Base-by-base conservation (phyloP, 92 coral and sea anemone species). In the Bergia puertoricense region DNA sequence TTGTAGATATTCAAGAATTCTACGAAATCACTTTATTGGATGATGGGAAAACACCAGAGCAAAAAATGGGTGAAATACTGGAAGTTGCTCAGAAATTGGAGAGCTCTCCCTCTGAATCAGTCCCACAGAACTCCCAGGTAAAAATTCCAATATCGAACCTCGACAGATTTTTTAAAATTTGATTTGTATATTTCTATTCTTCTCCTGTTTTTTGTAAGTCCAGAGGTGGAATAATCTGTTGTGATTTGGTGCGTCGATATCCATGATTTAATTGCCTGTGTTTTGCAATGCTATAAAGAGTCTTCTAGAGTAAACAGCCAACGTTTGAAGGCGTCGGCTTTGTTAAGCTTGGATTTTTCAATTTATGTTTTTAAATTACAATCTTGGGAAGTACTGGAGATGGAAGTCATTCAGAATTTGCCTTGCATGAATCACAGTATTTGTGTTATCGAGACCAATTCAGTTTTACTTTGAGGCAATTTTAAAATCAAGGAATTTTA, bases 1-100 rank as follows among this genome's bases (percentile, higher is more conserved):
- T 23, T 91, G 67, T 76, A 97, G 99, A 97, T 86, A 97, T 97
- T 54, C 99, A 97, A 88, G 98, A 97, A 81, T 97, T 95, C 83
- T 97, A 97, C 90, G 99, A 97, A 85, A 94, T 95, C 62, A 93
- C 98, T 39, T 87, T 97, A 51, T 78, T 95, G 71, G 99, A 97
- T 78, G 99, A 93, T 45, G 91, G 85, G 30, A 97, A 97, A 93
- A 86, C 98, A 36, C 91, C 92, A 22, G 93, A 97, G 56, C 96
- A 93, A 77, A 95, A 93, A 75, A 94, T 94, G 71, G 93, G 92
- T 82, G 99, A 95, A 67, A 91, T 94, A 5, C 81, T 92, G 18
- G 98, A 92, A 89, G 99, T 91, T 65, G 97, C 94, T 62, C 91
- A 95, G 86, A 92, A 91, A 72, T 93, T 96, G 99, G 97, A 95